Evolutionary conservation across 2,888 invertebrate species (phyloP), one percentile per base, ranked within the genome.

Genomic region (Campoplex nolae): DNA sequence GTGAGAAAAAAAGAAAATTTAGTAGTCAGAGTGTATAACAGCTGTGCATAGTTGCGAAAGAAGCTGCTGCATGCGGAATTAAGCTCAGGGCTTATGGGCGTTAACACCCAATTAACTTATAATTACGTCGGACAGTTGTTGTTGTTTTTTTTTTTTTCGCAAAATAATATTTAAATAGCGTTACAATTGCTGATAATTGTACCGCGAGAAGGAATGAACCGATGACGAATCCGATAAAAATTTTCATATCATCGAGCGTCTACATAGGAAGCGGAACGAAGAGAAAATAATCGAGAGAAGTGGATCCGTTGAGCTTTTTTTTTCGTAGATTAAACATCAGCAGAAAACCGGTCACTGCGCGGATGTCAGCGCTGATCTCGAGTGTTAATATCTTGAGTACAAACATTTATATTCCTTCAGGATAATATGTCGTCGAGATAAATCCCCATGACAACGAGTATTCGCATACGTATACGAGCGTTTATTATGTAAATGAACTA

Each of bases 401-500:
- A 62, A 62, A 62, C 32, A 62, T 62, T 62, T 32, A 62, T 62
- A 32, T 16, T 2, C 32, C 6, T 32, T 32, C 62, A 62, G 13
- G 62, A 62, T 16, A 62, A 62, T 32, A 62, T 32, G 62, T 62
- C 32, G 32, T 62, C 32, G 16, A 62, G 62, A 62, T 62, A 32
- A 32, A 62, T 62, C 28, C 16, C 16, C 62, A 7, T 32, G 32
- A 62, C 62, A 62, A 62, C 62, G 32, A 32, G 32, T 32, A 32
- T 38, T 38, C 38, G 38, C 62, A 16, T n/a, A 62, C 32, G 13
- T 28, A 16, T 28, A 16, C 62, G 16, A 32, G 28, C 23, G 13
- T 32, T 58, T 28, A 58, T 13, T 62, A 62, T 62, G 62, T 62
- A 62, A 62, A 42, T 65, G 77, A 58, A 42, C 32, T 8, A 42